Conservation (phyloP, 2,888 invertebrate genomes). For the Sarcophaga variegata region DNA sequence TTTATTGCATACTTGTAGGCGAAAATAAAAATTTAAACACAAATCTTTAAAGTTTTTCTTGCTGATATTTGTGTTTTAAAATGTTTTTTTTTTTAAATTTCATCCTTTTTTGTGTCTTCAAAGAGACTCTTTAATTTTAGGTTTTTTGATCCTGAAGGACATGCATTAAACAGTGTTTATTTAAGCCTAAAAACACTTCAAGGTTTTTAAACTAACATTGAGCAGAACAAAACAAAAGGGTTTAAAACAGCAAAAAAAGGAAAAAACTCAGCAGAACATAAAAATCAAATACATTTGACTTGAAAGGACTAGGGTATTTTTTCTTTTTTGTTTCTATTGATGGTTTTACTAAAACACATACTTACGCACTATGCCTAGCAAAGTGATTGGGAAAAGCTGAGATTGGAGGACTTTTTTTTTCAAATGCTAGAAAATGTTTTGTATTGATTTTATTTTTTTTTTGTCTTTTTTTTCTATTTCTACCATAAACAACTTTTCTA, state of each 20-base stretch:
- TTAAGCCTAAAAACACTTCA: constrained; percentile 42
- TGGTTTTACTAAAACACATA: constrained; percentile 1
- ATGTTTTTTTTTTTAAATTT: constrained; percentile 40
- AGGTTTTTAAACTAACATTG: background rate
- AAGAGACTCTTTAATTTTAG: background rate
- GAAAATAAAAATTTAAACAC: background rate
- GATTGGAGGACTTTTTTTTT: constrained; percentile 31
- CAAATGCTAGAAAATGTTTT: constrained; percentile 8
- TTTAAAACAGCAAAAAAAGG: background rate
- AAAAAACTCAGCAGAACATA: background rate
- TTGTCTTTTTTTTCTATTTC: background rate
- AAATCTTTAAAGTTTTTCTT: constrained; percentile 42
- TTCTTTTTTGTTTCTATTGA: background rate
- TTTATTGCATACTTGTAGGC: background rate
- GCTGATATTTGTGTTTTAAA: constrained; percentile 25
- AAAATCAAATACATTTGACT: constrained; percentile 58
- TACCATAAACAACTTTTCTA: constrained; percentile 43
- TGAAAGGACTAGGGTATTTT: constrained; percentile 50
- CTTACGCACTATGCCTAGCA: background rate
- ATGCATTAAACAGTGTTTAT: constrained; percentile 59
- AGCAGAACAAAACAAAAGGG: background rate
- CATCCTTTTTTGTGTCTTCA: constrained; percentile 21
- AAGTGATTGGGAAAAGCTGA: constrained; percentile 48
- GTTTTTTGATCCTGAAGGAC: constrained; percentile 38
- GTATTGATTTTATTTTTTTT: constrained; percentile 49